Conservation (phyloP, 2,888 invertebrate species). For the Stegophylla sp. region DNA sequence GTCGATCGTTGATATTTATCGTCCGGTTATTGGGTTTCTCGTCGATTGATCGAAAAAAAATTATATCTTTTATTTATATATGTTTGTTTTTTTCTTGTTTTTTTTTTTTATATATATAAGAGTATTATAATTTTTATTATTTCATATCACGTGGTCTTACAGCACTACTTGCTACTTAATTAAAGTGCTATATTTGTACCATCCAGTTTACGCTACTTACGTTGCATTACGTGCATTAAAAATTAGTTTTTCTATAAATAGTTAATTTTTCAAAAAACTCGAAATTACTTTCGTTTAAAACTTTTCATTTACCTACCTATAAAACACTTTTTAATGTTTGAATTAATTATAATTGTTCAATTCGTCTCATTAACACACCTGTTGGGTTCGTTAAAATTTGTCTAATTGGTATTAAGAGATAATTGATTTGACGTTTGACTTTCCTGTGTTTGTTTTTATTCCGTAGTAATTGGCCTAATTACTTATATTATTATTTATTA, state of each 20-base stretch:
- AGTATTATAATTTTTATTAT: too few species aligned
- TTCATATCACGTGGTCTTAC: neutral
- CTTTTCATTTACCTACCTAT: neutral
- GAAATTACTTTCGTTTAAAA: neutral
- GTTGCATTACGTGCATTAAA: neutral
- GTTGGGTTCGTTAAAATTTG: neutral
- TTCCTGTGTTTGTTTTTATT: neutral
- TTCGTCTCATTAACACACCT: neutral
- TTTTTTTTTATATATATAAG: too few species aligned
- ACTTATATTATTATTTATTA: conserved; percentile 10
- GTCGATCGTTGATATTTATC: too few species aligned
- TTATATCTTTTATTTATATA: neutral
- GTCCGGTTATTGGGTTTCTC: neutral
- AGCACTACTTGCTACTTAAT: too few species aligned
- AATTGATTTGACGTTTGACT: conserved; percentile 25
- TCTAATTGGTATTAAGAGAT: conserved; percentile 7
- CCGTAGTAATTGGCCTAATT: neutral
- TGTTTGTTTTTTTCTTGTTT: too few species aligned
- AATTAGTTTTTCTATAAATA: neutral
- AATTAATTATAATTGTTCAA: neutral
- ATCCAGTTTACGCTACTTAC: too few species aligned
- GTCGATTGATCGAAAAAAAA: neutral
- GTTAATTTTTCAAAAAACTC: neutral
- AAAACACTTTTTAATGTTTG: neutral
- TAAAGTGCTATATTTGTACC: too few species aligned